Percentiles rank a stretch among this genome's conserved stretches.
Evolutionary conservation across 92 coral and sea anemone species (phyloP).

Genomic region (Porites rus): DNA sequence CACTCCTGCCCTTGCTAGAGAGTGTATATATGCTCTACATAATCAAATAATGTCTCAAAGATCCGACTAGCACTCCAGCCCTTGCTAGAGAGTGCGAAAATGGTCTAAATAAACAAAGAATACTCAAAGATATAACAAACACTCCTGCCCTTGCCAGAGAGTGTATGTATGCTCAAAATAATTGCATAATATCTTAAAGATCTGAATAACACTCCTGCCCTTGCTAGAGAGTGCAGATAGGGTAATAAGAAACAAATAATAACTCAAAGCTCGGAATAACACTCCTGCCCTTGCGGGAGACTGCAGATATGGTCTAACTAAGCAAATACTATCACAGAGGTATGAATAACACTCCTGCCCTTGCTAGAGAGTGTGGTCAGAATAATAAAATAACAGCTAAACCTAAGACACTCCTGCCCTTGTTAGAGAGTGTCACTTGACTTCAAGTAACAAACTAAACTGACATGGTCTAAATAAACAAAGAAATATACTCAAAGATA

Average conservation of each 20-base stretch:
- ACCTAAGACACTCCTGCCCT: conserved; percentile 2
- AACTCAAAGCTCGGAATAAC: neutral
- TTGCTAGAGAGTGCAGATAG: neutral
- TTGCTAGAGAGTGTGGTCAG: neutral
- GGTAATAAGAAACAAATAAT: too few species aligned
- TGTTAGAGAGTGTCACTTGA: neutral
- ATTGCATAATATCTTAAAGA: too few species aligned
- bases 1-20: neutral
- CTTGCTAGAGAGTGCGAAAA: neutral
- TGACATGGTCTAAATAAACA: too few species aligned
- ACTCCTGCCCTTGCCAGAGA: neutral
- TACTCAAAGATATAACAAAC: too few species aligned
- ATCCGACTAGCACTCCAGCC: neutral
- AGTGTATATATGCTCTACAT: neutral
- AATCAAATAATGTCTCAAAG: neutral
- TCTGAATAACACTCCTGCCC: too few species aligned
- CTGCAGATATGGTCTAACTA: too few species aligned
- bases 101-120: too few species aligned
- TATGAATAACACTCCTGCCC: conserved; percentile 14
- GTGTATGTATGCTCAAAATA: too few species aligned
- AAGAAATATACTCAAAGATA: too few species aligned
- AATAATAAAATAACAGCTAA: neutral
- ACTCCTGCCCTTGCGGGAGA: neutral
- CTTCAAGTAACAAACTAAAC: neutral
- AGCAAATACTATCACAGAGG: neutral